Evolutionary conservation across 2,888 invertebrate genomes (phyloP), one percentile per base, ranked within the genome.

Genomic region (Imbricaverruca yamaguchii): DNA sequence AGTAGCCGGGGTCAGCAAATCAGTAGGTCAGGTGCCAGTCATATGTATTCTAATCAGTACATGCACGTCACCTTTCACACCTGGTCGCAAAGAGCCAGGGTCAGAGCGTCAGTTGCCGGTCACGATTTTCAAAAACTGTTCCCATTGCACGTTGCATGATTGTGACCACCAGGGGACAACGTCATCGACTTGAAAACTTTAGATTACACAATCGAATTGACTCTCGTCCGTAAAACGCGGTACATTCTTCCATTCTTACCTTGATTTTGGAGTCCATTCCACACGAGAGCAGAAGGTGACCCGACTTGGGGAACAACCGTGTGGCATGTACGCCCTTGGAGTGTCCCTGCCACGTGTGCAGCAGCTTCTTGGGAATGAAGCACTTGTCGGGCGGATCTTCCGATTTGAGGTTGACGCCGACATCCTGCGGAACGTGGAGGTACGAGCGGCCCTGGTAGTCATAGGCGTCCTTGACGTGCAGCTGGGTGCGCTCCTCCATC

Each of bases 361-460:
- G 93, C 86, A 95, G 94, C 1, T 95, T 92, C 90, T 98, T 98
- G 10, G 98, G 98, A 81, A 98, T 88, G 88, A 97, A 98, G 87
- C 98, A 98, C 86, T 94, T 93, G 82, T 96, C 94, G 0, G 99
- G 99, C 39, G 96, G 95, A 4, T 93, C 91, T 84, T 93, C 92
- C 8, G 95, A 92, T 82, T 93, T 92, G 82, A 97, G 89, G 88
- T 96, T 96, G 65, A 96, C 93, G 39, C 95, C 96, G 83, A 96
- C 92, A 89, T 96, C 96, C 86, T 94, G 94, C 12, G 99, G 98
- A 6, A 95, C 91, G 86, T 95, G 94, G 77, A 98, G 89, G 89
- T 96, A 99, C 15, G 97, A 96, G 39, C 99, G 90, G 13, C 98
- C 98, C 88, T 98, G 98, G 88, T 99, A 99, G 88, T 99, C 99